Evolutionary conservation across 1,140 invertebrate genomes (phyloP).

Genomic region (Calosoma granatense): DNA sequence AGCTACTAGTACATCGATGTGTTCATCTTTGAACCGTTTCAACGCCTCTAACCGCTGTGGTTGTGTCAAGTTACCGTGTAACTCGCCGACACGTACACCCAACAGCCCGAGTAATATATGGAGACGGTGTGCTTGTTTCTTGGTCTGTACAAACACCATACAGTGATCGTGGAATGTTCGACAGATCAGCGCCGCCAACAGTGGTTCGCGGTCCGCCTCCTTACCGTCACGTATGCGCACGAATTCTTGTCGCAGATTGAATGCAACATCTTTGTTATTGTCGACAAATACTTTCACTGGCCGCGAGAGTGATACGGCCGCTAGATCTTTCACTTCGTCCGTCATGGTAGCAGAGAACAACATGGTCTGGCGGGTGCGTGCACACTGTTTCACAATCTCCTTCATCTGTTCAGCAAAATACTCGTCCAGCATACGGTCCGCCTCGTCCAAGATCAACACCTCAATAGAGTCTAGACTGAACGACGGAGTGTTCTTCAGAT

Average conservation of each 20-base stretch:
- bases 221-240: slow-evolving; percentile 65
- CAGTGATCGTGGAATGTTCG: slow-evolving; percentile 86
- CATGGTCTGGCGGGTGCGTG: slow-evolving; percentile 90
- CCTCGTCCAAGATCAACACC: slow-evolving; percentile 91
- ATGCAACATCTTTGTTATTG: slow-evolving; percentile 90
- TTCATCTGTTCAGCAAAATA: slow-evolving; percentile 98
- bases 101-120: slow-evolving; percentile 85
- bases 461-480: slow-evolving; percentile 88
- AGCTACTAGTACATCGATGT: slow-evolving; percentile 84
- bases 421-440: slow-evolving; percentile 95
- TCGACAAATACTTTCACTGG: slow-evolving; percentile 93
- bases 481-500: slow-evolving; percentile 89
- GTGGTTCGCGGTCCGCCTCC: slow-evolving; percentile 84
- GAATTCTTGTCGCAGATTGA: slow-evolving; percentile 94
- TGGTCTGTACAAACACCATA: slow-evolving; percentile 95
- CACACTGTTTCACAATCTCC: slow-evolving; percentile 86
- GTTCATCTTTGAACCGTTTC: slow-evolving; percentile 79
- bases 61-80: slow-evolving; percentile 93
- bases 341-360: slow-evolving; percentile 99
- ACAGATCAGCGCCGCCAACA: slow-evolving; percentile 82
- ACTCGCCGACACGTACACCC: slow-evolving; percentile 66
- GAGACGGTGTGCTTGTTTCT: slow-evolving; percentile 84
- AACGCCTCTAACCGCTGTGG: slow-evolving; percentile 81
- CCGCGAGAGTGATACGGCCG: slow-evolving; percentile 79
- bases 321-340: slow-evolving; percentile 89